Conservation (phyloP, 2,113 vertebrate genomes). For the Corynorhinus townsendii region DNA sequence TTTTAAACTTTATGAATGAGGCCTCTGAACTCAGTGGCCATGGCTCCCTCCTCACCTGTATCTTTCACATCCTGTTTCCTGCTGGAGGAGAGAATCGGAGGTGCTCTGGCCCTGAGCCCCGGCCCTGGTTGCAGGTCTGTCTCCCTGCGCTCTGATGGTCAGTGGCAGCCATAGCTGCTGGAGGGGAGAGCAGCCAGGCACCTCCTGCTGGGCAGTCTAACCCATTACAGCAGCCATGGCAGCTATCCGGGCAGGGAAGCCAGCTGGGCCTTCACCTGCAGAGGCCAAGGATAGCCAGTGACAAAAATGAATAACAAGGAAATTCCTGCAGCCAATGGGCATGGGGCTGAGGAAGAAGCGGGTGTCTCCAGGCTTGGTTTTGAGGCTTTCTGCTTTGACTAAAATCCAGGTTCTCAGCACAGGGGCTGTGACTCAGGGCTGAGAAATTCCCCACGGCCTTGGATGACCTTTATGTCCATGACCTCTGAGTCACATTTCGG, state of each 20-base stretch:
- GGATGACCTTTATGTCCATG: slow-evolving; percentile 73
- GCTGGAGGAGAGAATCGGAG: slow-evolving; percentile 57
- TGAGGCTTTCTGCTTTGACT: slow-evolving; percentile 62
- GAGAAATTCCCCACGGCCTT: slow-evolving; percentile 60
- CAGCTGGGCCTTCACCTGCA: background rate
- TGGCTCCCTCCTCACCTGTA: slow-evolving; percentile 11
- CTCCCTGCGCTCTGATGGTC: background rate
- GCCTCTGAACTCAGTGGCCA: slow-evolving; percentile 3
- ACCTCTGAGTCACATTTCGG: slow-evolving; percentile 60
- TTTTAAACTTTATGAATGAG: slow-evolving; percentile 20
- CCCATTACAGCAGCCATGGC: background rate
- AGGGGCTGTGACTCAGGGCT: slow-evolving; percentile 57
- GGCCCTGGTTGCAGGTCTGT: background rate
- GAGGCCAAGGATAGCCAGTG: background rate
- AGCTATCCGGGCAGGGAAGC: slow-evolving; percentile 6
- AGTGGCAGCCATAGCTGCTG: background rate
- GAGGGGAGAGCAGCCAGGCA: background rate
- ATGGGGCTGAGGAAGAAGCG: background rate
- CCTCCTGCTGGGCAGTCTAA: background rate
- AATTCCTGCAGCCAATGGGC: slow-evolving; percentile 42
- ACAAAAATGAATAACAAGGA: background rate
- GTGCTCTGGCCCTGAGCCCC: slow-evolving; percentile 46
- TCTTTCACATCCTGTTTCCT: slow-evolving; percentile 45
- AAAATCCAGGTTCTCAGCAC: slow-evolving; percentile 61
- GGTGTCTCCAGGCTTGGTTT: slow-evolving; percentile 4